Evolutionary conservation across 2,797 vertebrate genomes (phyloP), one percentile per base, ranked within the genome.

Genomic region (Enteromius fasciolatus): DNA sequence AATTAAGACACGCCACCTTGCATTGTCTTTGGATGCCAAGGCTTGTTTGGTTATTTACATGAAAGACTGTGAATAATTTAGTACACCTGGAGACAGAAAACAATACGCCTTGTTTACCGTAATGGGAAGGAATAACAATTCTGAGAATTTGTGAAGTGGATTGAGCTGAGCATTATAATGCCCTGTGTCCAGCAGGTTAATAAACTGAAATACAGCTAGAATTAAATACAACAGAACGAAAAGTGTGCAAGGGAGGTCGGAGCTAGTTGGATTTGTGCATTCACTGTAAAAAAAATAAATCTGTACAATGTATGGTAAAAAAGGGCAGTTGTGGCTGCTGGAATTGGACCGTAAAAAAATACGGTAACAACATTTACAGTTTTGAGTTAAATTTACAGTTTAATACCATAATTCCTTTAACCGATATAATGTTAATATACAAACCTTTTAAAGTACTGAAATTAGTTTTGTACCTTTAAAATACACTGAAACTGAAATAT

Each of bases 1-100:
- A 87, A 88, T 86, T 80, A 87, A 85, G 83, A 78, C n/a, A 80
- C 57, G 64, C 74, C 84, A 84, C 76, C 73, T 85, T 59, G 31
- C 74, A 74, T 63, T 66, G 74, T 83, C 69, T 68, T 78, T 82
- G 59, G n/a, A 61, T 68, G 80, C 33, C 66, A 57, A 23, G 61
- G 25, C 63, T 59, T 36, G 64, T 83, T 75, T 76, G 46, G 12
- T 31, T 54, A 44, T 75, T 82, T 52, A 76, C 44, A 28, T 39
- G 52, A 67, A 70, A 69, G 67, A 81, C 48, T 54, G 66, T 74
- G 54, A 57, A 83, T 36, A 50, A 76, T 78, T 77, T 50, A 72
- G 44, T 75, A 36, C 67, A 78, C 68, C 54, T 64, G 52, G 39
- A 81, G 52, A 76, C 33, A 63, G 23, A 23, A 76, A 64, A 73